Base-by-base conservation (phyloP, 2,888 invertebrate species). In the Tiliacea citrago region DNA sequence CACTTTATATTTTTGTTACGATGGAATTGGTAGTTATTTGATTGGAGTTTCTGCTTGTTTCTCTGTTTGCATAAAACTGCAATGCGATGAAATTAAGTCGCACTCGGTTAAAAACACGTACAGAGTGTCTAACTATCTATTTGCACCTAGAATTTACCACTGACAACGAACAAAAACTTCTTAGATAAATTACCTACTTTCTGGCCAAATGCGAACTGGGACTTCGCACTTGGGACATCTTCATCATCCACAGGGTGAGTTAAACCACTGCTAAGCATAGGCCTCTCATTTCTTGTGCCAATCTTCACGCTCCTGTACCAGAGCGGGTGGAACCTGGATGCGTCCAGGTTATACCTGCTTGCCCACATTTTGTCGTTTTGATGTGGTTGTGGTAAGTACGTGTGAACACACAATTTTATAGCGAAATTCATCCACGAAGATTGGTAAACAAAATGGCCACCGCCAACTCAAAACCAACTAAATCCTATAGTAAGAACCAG, bases 401-500 rank as follows among this genome's bases (percentile, higher is more conserved):
- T 5, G 42, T 6, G 21, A 12, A 16, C 12, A 60, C 35, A 58
- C 18, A 29, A 58, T 58, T 58, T 58, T 18, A 21, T 58, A 35
- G 21, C 21, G 21, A 12, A 21, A n/a, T n/a, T 29, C 9, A 29
- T 21, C 13, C 13, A 21, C 21, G 1, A 8, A 9, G 9, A 13
- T 29, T 29, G 8, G 5, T 53, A 35, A 29, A 13, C 2, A 42
- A 47, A 57, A 58, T n/a, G 4, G 35, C 7, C 10, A 0, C n/a
- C 0, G 1, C 2, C 6, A 83, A 66, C 75, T 68, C 68, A 84
- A 80, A 13, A 45, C 39, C 1, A 68, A 51, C 9, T 55, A 0
- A 7, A 2, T 35, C 12, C 49, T 21, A 8, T 85, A 47, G 86
- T 86, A 88, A 55, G 75, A 68, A 58, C 76, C 35, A 74, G 77